A percentile compares a stretch with the other conserved stretches of the same genome.
Conservation (phyloP, 2,113 vertebrate species). For the Seriola dumerili region DNA sequence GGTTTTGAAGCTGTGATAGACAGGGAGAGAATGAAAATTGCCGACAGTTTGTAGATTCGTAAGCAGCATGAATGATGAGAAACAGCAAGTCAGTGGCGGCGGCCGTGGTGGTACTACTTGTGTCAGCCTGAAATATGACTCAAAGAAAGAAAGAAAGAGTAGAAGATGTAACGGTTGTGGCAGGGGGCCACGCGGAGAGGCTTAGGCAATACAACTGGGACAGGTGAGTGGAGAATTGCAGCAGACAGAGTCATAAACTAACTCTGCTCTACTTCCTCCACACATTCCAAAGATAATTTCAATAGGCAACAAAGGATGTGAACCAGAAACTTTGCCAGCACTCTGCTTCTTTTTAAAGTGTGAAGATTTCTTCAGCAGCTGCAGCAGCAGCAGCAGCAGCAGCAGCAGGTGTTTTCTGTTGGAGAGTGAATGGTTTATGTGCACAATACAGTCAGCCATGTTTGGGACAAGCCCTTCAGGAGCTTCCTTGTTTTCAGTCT, state of each 20-base stretch:
- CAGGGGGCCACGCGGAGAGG: no score
- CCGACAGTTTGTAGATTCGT: constrained; percentile 42
- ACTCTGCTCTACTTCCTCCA: constrained; percentile 42
- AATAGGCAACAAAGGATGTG: constrained; percentile 10
- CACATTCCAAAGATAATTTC: constrained; percentile 25
- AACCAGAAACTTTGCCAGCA: background rate
- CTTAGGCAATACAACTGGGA: no score
- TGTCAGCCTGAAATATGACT: constrained; percentile 35
- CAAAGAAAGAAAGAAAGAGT: background rate
- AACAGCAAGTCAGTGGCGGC: constrained; percentile 23
- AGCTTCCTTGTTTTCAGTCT: constrained; percentile 47
- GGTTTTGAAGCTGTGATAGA: constrained; percentile 45
- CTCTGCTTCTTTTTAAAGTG: constrained; percentile 8
- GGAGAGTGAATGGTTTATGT: constrained; percentile 12
- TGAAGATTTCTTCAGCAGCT: constrained; percentile 7
- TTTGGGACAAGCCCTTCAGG: constrained; percentile 29
- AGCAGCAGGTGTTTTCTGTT: constrained; percentile 34
- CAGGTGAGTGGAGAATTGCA: no score
- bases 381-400: constrained; percentile 24
- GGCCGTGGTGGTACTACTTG: constrained; percentile 4
- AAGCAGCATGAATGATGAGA: constrained; percentile 49
- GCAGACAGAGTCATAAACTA: constrained; percentile 44
- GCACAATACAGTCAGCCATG: constrained; percentile 17
- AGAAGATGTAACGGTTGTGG: no score
- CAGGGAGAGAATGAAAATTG: constrained; percentile 35